Evolutionary conservation across 1,140 invertebrate species (phyloP).

Genomic region (Pogonomyrmex californicus): DNA sequence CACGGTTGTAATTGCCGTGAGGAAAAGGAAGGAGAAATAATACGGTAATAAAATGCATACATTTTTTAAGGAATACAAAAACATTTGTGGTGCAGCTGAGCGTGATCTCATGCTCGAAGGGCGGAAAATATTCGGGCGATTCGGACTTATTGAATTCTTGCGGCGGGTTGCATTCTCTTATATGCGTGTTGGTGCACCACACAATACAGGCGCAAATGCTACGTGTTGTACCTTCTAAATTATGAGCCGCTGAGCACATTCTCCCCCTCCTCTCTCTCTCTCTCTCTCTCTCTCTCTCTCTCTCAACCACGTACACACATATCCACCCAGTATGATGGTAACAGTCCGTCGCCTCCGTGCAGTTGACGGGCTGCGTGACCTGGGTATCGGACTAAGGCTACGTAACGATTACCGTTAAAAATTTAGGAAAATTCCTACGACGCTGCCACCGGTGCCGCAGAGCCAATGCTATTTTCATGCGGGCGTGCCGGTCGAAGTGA

Average conservation of each 20-base stretch:
- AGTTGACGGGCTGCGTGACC: slow-evolving; percentile 69
- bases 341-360: slow-evolving; percentile 16
- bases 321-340: slow-evolving; percentile 16
- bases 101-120: background rate
- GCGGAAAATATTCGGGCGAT: slow-evolving; percentile 64
- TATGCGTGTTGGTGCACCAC: slow-evolving; percentile 19
- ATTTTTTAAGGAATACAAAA: slow-evolving; percentile 24
- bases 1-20: background rate
- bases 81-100: slow-evolving; percentile 5
- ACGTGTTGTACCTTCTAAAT: slow-evolving; percentile 36
- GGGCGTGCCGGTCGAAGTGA: background rate
- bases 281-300: background rate
- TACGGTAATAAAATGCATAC: background rate
- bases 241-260: slow-evolving; percentile 8
- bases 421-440: slow-evolving; percentile 72
- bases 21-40: background rate
- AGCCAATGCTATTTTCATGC: slow-evolving; percentile 72
- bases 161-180: slow-evolving; percentile 32
- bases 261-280: background rate
- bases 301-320: background rate
- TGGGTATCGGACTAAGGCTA: slow-evolving; percentile 65
- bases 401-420: slow-evolving; percentile 76
- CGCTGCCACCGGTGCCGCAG: background rate
- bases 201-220: slow-evolving; percentile 22
- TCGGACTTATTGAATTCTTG: slow-evolving; percentile 71